These are phyloP conservation scores for Anser cygnoides DNA, from an alignment of 2,113 vertebrate species.

Conservation along the genomic window DNA sequence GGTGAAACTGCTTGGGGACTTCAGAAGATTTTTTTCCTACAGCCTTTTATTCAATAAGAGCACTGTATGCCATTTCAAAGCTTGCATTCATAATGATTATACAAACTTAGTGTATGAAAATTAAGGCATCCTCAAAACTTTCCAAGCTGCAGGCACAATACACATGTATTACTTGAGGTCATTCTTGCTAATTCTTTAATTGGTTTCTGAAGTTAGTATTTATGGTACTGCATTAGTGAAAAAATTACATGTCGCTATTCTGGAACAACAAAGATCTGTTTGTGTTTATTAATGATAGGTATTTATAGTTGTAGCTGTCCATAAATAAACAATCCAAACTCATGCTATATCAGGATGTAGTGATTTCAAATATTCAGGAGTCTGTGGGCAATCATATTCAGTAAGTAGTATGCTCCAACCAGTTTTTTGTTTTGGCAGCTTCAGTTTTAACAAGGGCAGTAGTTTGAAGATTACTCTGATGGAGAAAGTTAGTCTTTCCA, in stretches of 20 bases:
- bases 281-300: neutral
- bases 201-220: constrained; percentile 19
- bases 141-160: neutral
- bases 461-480: neutral
- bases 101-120: neutral
- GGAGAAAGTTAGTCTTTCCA: neutral
- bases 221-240: neutral
- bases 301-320: neutral
- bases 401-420: neutral
- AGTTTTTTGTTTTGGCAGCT: neutral
- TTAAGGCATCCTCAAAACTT: neutral
- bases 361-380: neutral
- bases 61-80: neutral
- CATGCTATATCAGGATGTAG: neutral
- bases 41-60: neutral
- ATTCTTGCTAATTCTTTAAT: neutral
- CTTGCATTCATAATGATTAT: neutral
- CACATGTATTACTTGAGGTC: neutral
- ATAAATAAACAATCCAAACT: neutral
- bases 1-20: neutral
- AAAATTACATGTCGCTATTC: neutral
- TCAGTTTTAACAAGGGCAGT: neutral
- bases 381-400: neutral
- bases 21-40: neutral
- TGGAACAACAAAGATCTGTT: neutral